Percentiles rank a stretch among this genome's conserved stretches.
These are phyloP conservation scores for Phthorimaea operculella DNA, from an alignment of 1,140 invertebrate genomes.

Conservation along the genomic window DNA sequence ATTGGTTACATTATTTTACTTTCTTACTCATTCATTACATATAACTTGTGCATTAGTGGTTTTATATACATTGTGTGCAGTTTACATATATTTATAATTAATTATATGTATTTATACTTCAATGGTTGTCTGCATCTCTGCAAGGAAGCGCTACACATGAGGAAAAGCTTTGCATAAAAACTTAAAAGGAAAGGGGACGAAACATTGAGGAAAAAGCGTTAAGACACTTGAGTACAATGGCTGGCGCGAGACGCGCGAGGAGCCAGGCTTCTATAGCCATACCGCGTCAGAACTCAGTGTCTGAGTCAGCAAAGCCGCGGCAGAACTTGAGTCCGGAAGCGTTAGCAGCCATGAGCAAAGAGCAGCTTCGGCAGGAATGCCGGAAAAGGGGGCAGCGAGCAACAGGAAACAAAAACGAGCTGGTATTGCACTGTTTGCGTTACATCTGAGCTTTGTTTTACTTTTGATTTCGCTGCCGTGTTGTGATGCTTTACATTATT, in stretches of 20 bases:
- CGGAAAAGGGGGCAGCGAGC: constrained; percentile 71
- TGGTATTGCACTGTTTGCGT: constrained; percentile 65
- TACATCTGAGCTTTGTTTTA: constrained; percentile 41
- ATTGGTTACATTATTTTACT: no score
- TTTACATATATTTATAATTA: constrained; percentile 3
- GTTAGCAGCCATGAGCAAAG: constrained; percentile 69
- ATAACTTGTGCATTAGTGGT: neutral
- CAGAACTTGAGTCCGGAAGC: constrained; percentile 60
- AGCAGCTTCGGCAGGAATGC: constrained; percentile 71
- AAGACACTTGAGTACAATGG: constrained; percentile 21
- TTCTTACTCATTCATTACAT: neutral
- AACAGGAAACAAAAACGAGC: constrained; percentile 72
- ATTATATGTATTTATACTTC: constrained; percentile 21
- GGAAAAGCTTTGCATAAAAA: neutral
- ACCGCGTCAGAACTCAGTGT: constrained; percentile 54
- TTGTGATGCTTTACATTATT: constrained; percentile 37
- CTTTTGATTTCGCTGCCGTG: constrained; percentile 37
- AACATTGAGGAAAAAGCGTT: neutral
- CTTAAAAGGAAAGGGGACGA: neutral
- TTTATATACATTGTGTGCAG: neutral
- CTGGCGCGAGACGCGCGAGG: constrained; percentile 51
- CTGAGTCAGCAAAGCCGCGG: constrained; percentile 52
- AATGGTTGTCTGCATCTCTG: constrained; percentile 23
- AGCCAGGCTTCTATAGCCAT: constrained; percentile 52
- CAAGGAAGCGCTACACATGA: constrained; percentile 20